Conservation (phyloP, 1,140 invertebrate species). For the Sminthurides bifidus region DNA sequence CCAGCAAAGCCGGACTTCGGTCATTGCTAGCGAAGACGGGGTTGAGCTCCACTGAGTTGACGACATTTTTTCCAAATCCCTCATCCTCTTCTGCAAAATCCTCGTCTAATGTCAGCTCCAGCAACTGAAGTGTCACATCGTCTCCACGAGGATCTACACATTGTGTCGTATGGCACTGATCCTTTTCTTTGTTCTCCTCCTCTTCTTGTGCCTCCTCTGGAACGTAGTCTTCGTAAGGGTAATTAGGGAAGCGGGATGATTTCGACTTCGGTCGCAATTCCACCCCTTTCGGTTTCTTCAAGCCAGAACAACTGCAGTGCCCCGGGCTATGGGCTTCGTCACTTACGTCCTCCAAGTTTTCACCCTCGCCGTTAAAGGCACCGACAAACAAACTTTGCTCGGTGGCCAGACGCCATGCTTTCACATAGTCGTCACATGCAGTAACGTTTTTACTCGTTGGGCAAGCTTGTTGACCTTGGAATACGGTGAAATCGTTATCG, state of each 20-base stretch:
- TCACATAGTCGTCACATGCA: conserved; percentile 24
- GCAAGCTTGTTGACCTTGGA: conserved; percentile 21
- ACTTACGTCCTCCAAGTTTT: conserved; percentile 14
- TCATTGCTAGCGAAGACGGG: conserved; percentile 18
- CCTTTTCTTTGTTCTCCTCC: conserved; percentile 13
- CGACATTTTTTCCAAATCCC: conserved; percentile 2
- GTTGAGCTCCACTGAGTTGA: background rate
- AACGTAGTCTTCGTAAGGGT: conserved; percentile 27
- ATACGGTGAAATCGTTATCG: conserved; percentile 26
- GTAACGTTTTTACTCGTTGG: conserved; percentile 11
- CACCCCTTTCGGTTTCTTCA: conserved; percentile 21
- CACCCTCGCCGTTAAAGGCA: conserved; percentile 21
- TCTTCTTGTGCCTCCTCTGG: conserved; percentile 22
- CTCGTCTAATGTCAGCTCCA: conserved; percentile 27
- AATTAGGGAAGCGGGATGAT: conserved; percentile 4
- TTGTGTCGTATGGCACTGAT: conserved; percentile 22
- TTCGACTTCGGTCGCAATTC: conserved; percentile 25
- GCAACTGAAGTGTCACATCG: conserved; percentile 26
- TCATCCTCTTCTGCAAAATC: conserved; percentile 28
- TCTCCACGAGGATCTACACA: conserved; percentile 29
- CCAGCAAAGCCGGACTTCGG: background rate
- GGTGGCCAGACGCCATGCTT: conserved; percentile 25
- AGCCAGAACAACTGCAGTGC: conserved; percentile 27
- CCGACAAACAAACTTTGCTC: conserved; percentile 31
- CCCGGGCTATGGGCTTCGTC: conserved; percentile 20